Base-by-base conservation (phyloP, 2,113 vertebrate genomes). In the Cavia porcellus region DNA sequence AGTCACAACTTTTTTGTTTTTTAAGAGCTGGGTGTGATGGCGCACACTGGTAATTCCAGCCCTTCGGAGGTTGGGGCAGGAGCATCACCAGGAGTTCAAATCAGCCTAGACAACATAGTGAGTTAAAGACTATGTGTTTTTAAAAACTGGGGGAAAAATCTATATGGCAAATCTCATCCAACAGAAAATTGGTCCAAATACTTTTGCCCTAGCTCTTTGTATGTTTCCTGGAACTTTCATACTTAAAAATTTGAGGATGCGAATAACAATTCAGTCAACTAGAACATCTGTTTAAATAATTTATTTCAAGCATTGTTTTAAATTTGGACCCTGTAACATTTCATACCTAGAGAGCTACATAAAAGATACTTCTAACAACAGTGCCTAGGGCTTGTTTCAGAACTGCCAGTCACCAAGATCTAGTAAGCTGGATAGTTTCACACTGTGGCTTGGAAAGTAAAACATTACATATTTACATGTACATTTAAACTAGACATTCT, bases 261-360 rank as follows among this genome's bases (percentile, higher is more conserved):
- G 35, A 95, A 93, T 95, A 74, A 85, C 95, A 97, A 52, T 0
- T 42, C 95, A 55, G 70, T 84, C 82, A 93, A 62, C 86, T 20
- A n/a, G 47, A 66, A 14, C 1, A 68, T 94, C 17, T 88, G 19
- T 94, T 97, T 81, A 94, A 92, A 68, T 72, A 57, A 83, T 97
- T 98, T 97, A 98, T 97, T 98, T 97, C 61, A 86, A 62, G 59
- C 70, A 68, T 91, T 86, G 35, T 84, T 90, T 94, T 84, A 95
- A 95, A 70, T 92, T 86, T 95, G 25, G 8, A 83, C 77, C 32
- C 68, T 89, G 35, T 84, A 95, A 55, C 89, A 95, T 81, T 86
- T 68, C 75, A 94, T 74, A 88, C 17, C 84, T 80, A 80, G 7
- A 91, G 79, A 90, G 68, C 15, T 82, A 75, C 66, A 85, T 92